Conservation (phyloP, 2,113 vertebrate genomes). For the Rhabdornis inornatus region DNA sequence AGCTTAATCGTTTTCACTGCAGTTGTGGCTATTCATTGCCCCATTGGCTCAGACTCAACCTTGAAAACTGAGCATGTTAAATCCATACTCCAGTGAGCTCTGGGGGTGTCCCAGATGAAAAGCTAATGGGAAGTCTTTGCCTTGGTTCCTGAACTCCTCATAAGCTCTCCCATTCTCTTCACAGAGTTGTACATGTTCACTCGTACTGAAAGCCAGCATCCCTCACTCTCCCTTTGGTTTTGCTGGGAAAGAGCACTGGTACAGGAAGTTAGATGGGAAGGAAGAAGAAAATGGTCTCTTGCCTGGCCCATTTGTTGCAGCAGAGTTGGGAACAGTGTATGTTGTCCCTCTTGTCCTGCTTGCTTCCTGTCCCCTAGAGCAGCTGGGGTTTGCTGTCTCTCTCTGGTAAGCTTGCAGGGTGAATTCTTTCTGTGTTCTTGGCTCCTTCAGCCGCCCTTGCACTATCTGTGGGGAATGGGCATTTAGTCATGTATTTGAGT, state of each 20-base stretch:
- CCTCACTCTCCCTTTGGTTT: slow-evolving; percentile 18
- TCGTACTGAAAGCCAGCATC: slow-evolving; percentile 11
- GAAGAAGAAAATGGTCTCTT: not conserved
- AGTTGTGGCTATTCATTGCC: not conserved
- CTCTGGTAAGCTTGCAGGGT: not conserved
- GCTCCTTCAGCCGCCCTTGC: not conserved
- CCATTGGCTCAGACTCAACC: not conserved
- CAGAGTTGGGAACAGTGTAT: slow-evolving; percentile 3
- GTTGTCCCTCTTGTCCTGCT: not conserved
- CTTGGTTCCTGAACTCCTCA: slow-evolving; percentile 50
- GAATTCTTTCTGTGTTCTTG: not conserved
- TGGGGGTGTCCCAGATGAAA: not conserved
- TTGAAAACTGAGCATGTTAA: not conserved
- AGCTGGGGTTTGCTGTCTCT: not conserved
- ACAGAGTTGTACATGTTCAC: not conserved
- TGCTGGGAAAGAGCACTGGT: slow-evolving; percentile 1
- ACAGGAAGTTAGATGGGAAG: not conserved
- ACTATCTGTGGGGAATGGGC: not conserved
- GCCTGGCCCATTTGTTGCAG: not conserved
- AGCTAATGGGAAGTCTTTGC: slow-evolving; percentile 51
- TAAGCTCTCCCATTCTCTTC: slow-evolving; percentile 24
- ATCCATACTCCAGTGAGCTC: not conserved
- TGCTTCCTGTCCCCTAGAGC: slow-evolving; percentile 3
- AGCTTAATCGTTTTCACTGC: not conserved
- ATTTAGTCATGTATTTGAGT: not conserved